These are phyloP conservation scores for Sebastes baramenuke DNA, from an alignment of 2,797 vertebrate species.

Conservation along the genomic window DNA sequence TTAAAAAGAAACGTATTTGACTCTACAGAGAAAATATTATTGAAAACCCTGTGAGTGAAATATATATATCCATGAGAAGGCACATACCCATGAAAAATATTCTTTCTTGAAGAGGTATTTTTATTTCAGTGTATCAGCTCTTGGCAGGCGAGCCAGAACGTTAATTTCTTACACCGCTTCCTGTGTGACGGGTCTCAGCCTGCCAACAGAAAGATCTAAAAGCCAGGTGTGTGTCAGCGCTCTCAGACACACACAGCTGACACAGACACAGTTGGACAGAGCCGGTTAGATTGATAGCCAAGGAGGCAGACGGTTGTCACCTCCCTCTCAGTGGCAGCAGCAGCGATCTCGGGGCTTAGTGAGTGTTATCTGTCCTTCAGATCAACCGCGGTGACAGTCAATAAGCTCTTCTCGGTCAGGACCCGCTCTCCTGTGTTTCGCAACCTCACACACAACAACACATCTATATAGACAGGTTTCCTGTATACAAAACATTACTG, in stretches of 20 bases:
- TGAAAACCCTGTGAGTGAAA: neutral
- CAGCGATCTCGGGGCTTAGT: slow-evolving; percentile 8
- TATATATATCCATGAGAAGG: neutral
- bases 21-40: neutral
- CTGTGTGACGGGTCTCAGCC: slow-evolving; percentile 3
- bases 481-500: too few species aligned
- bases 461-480: neutral
- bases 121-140: neutral
- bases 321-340: slow-evolving; percentile 6
- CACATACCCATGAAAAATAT: neutral
- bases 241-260: slow-evolving; percentile 4
- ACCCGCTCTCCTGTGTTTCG: neutral
- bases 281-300: slow-evolving; percentile 33
- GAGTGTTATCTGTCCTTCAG: slow-evolving; percentile 53
- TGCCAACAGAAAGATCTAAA: neutral
- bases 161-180: slow-evolving; percentile 10
- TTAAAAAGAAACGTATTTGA: neutral
- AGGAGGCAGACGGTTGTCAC: slow-evolving; percentile 8
- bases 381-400: slow-evolving; percentile 50
- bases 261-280: neutral
- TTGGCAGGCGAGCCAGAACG: neutral
- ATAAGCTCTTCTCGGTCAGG: slow-evolving; percentile 32
- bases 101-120: slow-evolving; percentile 18
- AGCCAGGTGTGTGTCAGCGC: slow-evolving; percentile 1
- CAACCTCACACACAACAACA: neutral